Evolutionary conservation across 2,888 invertebrate species (phyloP).

Genomic region (Quadroppia sp.): DNA sequence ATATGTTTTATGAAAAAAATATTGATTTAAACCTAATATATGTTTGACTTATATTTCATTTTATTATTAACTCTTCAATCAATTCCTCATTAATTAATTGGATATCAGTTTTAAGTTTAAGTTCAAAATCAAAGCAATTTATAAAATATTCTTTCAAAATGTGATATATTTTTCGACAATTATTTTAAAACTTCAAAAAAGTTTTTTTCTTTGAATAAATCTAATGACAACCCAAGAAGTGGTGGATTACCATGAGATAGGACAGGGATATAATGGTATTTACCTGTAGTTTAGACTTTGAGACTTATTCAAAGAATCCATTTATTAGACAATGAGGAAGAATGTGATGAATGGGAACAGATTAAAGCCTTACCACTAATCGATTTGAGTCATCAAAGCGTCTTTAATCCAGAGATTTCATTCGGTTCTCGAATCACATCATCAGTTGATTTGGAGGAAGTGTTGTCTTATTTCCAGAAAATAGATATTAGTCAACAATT

Average conservation of each 20-base stretch:
- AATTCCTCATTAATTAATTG: too few relatives aligned
- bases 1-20: neutral
- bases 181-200: too few relatives aligned
- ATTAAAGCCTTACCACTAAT: slow-evolving; percentile 40
- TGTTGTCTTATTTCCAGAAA: slow-evolving; percentile 45
- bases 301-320: neutral
- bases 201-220: too few relatives aligned
- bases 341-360: slow-evolving; percentile 34
- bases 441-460: slow-evolving; percentile 42
- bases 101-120: too few relatives aligned
- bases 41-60: too few relatives aligned
- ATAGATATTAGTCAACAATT: slow-evolving; percentile 45
- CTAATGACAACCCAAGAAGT: neutral
- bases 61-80: too few relatives aligned
- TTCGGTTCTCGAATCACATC: neutral
- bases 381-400: slow-evolving; percentile 8
- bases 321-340: neutral
- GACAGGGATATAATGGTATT: slow-evolving; percentile 9
- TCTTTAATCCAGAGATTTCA: neutral
- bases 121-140: too few relatives aligned
- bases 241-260: neutral
- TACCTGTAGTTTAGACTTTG: neutral
- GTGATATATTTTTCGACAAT: too few relatives aligned
- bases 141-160: too few relatives aligned
- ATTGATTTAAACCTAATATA: neutral